Conservation (phyloP, 1,140 invertebrate genomes). For the Nixonia krombeini region DNA sequence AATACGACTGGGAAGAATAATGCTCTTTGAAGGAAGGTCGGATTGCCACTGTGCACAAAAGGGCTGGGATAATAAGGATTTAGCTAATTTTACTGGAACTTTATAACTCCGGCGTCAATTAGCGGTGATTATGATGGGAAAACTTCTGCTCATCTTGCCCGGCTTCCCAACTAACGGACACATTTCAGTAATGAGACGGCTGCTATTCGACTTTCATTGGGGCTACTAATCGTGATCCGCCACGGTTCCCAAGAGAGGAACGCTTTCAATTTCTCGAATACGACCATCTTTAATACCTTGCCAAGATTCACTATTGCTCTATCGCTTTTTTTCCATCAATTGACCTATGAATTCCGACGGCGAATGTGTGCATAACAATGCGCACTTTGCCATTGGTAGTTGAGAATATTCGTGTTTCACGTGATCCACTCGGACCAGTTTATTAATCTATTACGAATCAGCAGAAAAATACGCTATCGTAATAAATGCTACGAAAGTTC, state of each 20-base stretch:
- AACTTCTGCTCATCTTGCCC: conserved; percentile 60
- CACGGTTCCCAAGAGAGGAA: conserved; percentile 16
- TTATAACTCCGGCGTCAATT: conserved; percentile 66
- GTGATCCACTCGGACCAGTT: too few relatives aligned
- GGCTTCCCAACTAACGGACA: conserved; percentile 56
- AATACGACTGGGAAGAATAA: conserved; percentile 35
- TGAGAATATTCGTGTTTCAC: too few relatives aligned
- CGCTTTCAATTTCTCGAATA: conserved; percentile 18
- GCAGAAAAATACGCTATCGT: too few relatives aligned
- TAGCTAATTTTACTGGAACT: conserved; percentile 65
- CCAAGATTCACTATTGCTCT: conserved; percentile 2
- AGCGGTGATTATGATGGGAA: conserved; percentile 67
- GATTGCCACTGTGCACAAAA: conserved; percentile 29
- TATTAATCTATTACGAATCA: too few relatives aligned
- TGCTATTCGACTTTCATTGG: conserved; percentile 60
- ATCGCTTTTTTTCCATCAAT: neutral
- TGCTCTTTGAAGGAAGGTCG: conserved; percentile 27
- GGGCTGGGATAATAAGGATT: conserved; percentile 60
- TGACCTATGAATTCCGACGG: neutral
- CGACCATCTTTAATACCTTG: conserved; percentile 3
- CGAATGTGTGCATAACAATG: neutral
- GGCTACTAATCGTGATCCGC: conserved; percentile 56
- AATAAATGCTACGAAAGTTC: too few relatives aligned
- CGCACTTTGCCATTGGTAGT: neutral
- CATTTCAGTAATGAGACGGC: conserved; percentile 65